Conservation (phyloP, 2,888 invertebrate species). For the Dasypogon diadema region DNA sequence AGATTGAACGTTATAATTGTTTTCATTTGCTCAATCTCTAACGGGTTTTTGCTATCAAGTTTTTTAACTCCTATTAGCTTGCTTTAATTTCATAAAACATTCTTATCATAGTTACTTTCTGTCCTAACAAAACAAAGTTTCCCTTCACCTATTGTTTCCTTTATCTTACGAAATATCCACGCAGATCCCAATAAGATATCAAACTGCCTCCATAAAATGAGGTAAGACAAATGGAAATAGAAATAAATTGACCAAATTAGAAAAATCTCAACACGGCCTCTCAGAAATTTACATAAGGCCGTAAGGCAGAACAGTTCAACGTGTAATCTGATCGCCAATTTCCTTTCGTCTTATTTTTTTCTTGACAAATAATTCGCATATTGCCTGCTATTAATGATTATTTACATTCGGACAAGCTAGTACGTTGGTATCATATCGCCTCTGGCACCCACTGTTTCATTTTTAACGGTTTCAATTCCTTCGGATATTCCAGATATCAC, state of each 20-base stretch:
- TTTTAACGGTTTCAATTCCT: conserved; percentile 7
- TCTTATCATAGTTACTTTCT: too few species aligned
- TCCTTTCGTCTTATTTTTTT: conserved; percentile 21
- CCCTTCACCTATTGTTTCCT: too few species aligned
- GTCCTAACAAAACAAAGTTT: too few species aligned
- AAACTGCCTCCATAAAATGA: conserved; percentile 14
- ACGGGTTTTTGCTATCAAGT: too few species aligned
- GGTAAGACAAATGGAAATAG: conserved; percentile 46
- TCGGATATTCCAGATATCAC: conserved; percentile 1
- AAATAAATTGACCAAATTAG: conserved; percentile 50
- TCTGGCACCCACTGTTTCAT: conserved; percentile 45
- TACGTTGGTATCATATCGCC: conserved; percentile 47
- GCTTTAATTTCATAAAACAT: too few species aligned
- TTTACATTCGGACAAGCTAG: conserved; percentile 53
- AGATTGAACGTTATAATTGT: too few species aligned
- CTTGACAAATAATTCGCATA: conserved; percentile 46
- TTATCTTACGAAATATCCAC: too few species aligned
- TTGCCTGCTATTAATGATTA: conserved; percentile 53
- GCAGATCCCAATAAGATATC: conserved; percentile 49
- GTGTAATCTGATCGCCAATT: conserved; percentile 38
- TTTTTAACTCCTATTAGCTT: too few species aligned
- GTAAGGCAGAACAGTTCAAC: conserved; percentile 25
- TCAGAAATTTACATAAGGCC: conserved; percentile 32
- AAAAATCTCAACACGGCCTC: conserved; percentile 40
- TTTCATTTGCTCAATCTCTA: too few species aligned